Conservation (phyloP, 2,888 invertebrate species). For the Cephalotes varians region DNA sequence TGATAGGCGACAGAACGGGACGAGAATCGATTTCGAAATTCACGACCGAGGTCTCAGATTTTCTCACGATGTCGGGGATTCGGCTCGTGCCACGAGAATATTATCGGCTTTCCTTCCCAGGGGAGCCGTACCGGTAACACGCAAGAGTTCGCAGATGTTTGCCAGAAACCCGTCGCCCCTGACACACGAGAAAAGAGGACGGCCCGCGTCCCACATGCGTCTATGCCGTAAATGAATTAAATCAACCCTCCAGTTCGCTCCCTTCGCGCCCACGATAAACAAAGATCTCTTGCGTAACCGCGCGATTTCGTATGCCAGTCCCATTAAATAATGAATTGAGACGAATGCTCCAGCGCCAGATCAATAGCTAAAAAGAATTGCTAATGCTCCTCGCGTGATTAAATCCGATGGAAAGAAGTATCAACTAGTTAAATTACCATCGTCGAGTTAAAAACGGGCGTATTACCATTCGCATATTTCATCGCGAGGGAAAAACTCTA, state of each 20-base stretch:
- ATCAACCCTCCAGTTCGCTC: slow-evolving; percentile 47
- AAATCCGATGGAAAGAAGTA: not conserved
- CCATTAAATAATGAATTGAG: slow-evolving; percentile 33
- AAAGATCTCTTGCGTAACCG: slow-evolving; percentile 37
- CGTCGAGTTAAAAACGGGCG: not conserved
- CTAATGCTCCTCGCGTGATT: not conserved
- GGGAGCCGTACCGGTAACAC: slow-evolving; percentile 61
- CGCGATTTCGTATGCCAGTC: not conserved
- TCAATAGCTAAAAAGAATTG: not conserved
- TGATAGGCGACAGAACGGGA: not conserved
- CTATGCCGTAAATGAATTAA: slow-evolving; percentile 78
- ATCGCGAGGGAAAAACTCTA: not conserved
- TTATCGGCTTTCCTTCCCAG: slow-evolving; percentile 66
- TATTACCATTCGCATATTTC: not conserved
- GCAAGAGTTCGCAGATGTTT: slow-evolving; percentile 79
- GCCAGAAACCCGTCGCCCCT: slow-evolving; percentile 70
- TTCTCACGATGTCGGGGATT: slow-evolving; percentile 66
- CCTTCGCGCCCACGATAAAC: slow-evolving; percentile 32
- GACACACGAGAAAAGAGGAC: slow-evolving; percentile 44
- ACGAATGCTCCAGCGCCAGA: not conserved
- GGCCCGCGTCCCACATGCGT: slow-evolving; percentile 61
- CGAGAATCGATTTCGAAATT: slow-evolving; percentile 32
- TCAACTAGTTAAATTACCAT: slow-evolving; percentile 1
- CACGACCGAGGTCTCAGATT: slow-evolving; percentile 33
- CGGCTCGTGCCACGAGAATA: slow-evolving; percentile 59